Percentiles rank a stretch among this genome's conserved stretches.
Evolutionary conservation across 2,888 invertebrate genomes (phyloP).

Genomic region (Dromius quadrimaculatus): DNA sequence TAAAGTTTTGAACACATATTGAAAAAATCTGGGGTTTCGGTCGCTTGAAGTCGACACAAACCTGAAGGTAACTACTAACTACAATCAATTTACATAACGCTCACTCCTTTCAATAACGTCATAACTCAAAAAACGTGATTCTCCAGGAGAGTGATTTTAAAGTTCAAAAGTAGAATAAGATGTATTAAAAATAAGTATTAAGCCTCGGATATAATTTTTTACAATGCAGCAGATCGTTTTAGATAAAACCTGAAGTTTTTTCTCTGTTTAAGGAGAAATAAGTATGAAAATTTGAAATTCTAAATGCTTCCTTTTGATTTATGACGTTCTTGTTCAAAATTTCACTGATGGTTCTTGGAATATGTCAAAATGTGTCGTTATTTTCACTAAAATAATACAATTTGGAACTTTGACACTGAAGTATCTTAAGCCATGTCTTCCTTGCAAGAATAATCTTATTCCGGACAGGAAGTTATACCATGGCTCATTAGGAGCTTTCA

Average conservation of each 20-base stretch:
- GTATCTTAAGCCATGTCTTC: slow-evolving; percentile 1
- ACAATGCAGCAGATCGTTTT: not conserved
- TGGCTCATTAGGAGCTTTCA: not conserved
- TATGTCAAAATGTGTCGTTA: not conserved
- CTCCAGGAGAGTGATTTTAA: slow-evolving; percentile 3
- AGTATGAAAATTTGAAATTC: no score
- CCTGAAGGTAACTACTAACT: no score
- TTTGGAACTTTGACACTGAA: not conserved
- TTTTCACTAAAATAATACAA: slow-evolving; percentile 3
- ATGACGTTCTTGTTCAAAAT: no score
- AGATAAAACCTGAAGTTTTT: not conserved
- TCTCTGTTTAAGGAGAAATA: not conserved
- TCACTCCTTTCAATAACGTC: not conserved
- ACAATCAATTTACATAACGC: not conserved
- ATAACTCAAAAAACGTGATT: not conserved
- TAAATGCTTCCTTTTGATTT: no score
- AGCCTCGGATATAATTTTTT: not conserved
- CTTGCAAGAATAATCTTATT: slow-evolving; percentile 3
- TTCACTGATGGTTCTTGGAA: no score
- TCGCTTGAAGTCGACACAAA: no score
- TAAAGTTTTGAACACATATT: no score
- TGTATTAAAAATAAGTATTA: slow-evolving; percentile 1
- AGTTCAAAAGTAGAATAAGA: not conserved
- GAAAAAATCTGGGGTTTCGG: no score
- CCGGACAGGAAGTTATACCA: not conserved